phyloP scores from a whole-genome alignment of 2,797 vertebrate species.

The Protonibea diacanthus region DNA sequence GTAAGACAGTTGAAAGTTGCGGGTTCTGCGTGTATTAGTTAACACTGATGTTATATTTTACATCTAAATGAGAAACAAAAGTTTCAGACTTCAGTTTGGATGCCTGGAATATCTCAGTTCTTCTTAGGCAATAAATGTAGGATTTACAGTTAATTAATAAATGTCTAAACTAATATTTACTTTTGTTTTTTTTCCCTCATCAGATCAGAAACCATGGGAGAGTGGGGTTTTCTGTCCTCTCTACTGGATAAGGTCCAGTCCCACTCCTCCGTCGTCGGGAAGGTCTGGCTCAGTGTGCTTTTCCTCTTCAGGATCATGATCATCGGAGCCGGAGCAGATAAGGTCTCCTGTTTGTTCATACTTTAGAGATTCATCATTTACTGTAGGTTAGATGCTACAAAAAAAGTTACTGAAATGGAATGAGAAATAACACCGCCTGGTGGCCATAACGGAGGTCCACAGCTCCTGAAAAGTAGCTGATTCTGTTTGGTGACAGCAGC shows the following conservation, averaged over 20 bases:
- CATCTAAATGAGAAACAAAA: not conserved
- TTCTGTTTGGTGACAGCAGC: not conserved
- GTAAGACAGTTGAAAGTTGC: not conserved
- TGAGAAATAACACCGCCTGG: slow-evolving; percentile 20
- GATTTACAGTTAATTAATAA: not conserved
- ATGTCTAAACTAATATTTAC: not conserved
- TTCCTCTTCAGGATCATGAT: slow-evolving; percentile 97
- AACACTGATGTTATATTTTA: not conserved
- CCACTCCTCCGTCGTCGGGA: slow-evolving; percentile 91
- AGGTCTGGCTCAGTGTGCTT: slow-evolving; percentile 96
- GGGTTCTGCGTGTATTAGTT: not conserved
- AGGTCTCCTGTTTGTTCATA: slow-evolving; percentile 75
- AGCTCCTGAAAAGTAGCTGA: not conserved
- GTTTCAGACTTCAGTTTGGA: not conserved
- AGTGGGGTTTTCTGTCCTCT: slow-evolving; percentile 84
- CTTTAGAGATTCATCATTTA: not conserved
- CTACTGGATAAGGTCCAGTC: slow-evolving; percentile 86
- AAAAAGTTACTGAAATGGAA: too few species aligned
- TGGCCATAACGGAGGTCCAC: not conserved
- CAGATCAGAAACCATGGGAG: slow-evolving; percentile 79
- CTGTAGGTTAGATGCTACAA: too few species aligned
- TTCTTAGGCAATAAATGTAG: not conserved
- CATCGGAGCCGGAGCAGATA: slow-evolving; percentile 94
- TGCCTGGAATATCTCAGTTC: not conserved
- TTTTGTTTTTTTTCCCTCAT: slow-evolving; percentile 4